Evolutionary conservation across 2,113 vertebrate species (phyloP), one percentile per base, ranked within the genome.

Genomic region (Channa argus): DNA sequence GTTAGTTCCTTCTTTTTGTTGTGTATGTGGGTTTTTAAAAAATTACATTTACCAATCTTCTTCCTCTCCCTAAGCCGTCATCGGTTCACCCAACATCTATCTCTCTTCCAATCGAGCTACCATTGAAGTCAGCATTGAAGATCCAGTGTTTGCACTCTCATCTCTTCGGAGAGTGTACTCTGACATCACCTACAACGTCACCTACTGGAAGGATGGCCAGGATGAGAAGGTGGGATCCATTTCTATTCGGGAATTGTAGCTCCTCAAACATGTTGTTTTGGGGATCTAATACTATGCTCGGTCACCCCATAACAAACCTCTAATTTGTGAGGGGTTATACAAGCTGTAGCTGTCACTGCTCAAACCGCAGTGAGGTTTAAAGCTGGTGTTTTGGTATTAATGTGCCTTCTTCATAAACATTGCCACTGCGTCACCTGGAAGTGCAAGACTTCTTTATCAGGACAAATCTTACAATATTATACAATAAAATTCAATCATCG

Each of bases 141-240:
- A 93, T 5, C 94, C 94, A 1, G 74, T 41, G 24, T 83, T 93
- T 9, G 37, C 1, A 0, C 2, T 49, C 0, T 83, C 69, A 0
- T 0, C 0, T 0, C 43, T 94, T 24, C 83, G 46, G 41, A 0
- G 10, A 0, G 6, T 83, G 2, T 94, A 80, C 77, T 5, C 0
- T 4, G 4, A 0, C 0, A 12, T 67, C 39, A 41, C 5, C 5
- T 94, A 92, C 79, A 84, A 69, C 50, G 70, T 94, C 53, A 83
- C 13, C 60, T 94, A 90, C 74, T 94, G 94, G 94, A 82, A 85
- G 51, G 33, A 87, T 6, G 76, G 63, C 34, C 52, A 84, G 3
- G 13, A 11, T n/a, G 34, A 80, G 2, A 67, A 88, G 90, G 93
- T 93, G 69, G 34, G 67, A 4, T 9, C 4, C 12, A 1, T 37